Evolutionary conservation across 1,140 invertebrate genomes (phyloP), one percentile per base, ranked within the genome.

Genomic region (Octopus sinensis): DNA sequence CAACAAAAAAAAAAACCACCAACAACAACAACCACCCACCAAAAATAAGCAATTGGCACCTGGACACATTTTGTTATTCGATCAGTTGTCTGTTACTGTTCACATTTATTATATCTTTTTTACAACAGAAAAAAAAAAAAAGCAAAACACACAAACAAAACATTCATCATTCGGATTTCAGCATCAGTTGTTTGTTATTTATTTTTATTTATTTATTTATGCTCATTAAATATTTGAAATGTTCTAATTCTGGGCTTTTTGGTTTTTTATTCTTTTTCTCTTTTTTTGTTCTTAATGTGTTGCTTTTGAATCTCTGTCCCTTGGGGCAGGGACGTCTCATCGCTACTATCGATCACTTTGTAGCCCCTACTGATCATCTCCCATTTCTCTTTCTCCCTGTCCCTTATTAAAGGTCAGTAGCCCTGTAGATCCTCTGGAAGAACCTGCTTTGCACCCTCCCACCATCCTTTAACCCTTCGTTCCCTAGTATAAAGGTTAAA

Each of bases 211-310:
- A 73, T 73, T 73, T 73, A 73, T 73, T 73, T 73, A 73, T 73
- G 68, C 68, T 73, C 68, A 73, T 73, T 73, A 73, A 73, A 73
- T 73, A 73, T 73, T 73, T 73, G 68, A 73, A 73, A 73, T 73
- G 68, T 73, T 73, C 68, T 43, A 73, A 73, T 73, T 73, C 2
- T 13, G 6, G 68, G 17, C 13, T 7, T 9, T 6, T 7, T 73
- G 17, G 30, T 73, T 73, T 73, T 73, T 62, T 17, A 12, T 9
- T 73, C 2, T 73, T 9, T 73, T 73, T n/a, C 30, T 73, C 0
- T 73, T n/a, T 13, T 71, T 71, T 71, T 5, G 13, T 23, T 23
- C 23, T 23, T 23, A 23, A 43, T 43, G 30, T 43, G 30, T 43
- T 43, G 0, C 30, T 43, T 43, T 43, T 43, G 30, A 43, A 43